Evolutionary conservation across 2,797 vertebrate genomes (phyloP), one percentile per base, ranked within the genome.

Genomic region (Sebastes oblongus): DNA sequence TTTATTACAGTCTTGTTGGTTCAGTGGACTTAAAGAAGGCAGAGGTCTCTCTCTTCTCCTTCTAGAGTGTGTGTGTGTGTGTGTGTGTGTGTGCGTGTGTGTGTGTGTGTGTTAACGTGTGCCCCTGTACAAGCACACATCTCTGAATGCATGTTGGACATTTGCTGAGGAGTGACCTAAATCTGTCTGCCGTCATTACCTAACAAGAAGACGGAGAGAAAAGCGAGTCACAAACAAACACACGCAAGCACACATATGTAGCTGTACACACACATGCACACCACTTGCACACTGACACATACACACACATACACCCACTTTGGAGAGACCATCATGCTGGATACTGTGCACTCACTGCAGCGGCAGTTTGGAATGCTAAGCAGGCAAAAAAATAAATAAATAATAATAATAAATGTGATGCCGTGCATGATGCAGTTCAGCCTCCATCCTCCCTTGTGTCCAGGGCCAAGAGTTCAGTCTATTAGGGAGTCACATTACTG

Each of bases 161-260:
- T 94, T 94, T 93, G 91, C 89, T 83, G 85, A 88, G 71, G 81
- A 88, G 82, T 93, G 94, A 95, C 92, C 94, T 87, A 93, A 92
- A 94, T 95, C 93, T 95, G 94, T 95, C 94, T 88, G 78, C 86
- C 85, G 72, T 86, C 89, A 93, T 95, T 95, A 94, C 82, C 88
- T 87, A 92, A 93, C 90, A 89, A 85, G 88, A 92, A 92, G 91
- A 92, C 20, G 68, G 88, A 92, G 82, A 80, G 83, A 78, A 88
- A 83, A 76, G 65, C 56, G 76, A 86, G 82, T 78, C 55, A 34
- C 65, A 81, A 81, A 83, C 61, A 80, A 79, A 88, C 74, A 88
- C 66, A 66, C 22, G 6, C 39, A 22, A 11, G 14, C 24, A 68
- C 64, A 82, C 84, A 58, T 69, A 70, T 78, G 69, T 46, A 72